phyloP scores from a whole-genome alignment of 2,797 vertebrate genomes.

The Eospalax fontanierii region DNA sequence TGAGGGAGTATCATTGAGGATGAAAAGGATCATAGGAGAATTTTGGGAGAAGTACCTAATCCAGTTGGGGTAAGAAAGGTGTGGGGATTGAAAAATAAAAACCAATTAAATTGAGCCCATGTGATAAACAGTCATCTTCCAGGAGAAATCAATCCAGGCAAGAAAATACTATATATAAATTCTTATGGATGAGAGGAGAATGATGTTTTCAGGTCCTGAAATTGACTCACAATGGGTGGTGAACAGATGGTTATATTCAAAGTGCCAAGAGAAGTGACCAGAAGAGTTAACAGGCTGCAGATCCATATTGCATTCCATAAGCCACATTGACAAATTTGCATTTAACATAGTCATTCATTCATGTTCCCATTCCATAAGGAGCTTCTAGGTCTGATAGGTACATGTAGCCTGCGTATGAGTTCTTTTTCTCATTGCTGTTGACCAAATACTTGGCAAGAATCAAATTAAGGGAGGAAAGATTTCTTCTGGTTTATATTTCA shows the following conservation, averaged over 20 bases:
- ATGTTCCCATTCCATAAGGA: neutral
- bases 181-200: neutral
- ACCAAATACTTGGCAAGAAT: neutral
- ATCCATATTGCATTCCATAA: neutral
- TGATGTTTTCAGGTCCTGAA: neutral
- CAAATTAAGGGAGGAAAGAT: neutral
- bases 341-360: neutral
- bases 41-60: neutral
- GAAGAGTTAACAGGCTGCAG: neutral
- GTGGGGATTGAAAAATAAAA: neutral
- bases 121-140: neutral
- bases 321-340: neutral
- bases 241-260: neutral
- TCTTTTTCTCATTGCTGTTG: neutral
- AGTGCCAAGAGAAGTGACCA: neutral
- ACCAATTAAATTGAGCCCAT: neutral
- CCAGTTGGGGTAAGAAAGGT: neutral
- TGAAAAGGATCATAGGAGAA: neutral
- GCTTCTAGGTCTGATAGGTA: constrained; percentile 1
- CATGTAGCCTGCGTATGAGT: neutral
- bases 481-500: neutral
- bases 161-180: neutral
- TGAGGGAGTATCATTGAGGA: neutral
- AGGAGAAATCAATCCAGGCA: neutral
- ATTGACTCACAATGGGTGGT: constrained; percentile 8